A percentile compares a stretch with the other conserved stretches of the same genome.
These are phyloP conservation scores for Tachuris rubrigastra DNA, from an alignment of 2,113 vertebrate species.

Conservation along the genomic window DNA sequence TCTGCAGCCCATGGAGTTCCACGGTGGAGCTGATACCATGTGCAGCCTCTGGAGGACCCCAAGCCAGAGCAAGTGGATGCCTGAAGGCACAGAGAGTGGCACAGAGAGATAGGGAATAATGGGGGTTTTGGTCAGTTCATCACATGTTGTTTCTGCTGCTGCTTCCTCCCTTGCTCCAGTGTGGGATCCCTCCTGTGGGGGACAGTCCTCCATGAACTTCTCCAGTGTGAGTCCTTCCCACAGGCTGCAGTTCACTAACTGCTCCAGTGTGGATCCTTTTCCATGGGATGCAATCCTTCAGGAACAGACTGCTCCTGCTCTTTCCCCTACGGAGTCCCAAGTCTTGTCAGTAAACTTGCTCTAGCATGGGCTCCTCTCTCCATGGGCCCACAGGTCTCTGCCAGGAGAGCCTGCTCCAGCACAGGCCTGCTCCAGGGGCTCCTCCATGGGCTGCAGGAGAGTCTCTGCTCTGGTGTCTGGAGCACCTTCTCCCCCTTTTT, in stretches of 20 bases:
- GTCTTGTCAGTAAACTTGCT: background rate
- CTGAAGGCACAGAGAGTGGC: too few relatives aligned
- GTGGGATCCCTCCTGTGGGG: background rate
- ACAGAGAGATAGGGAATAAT: background rate
- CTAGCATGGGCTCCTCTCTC: background rate
- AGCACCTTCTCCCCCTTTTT: background rate
- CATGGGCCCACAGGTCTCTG: background rate
- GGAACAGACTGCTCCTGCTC: background rate
- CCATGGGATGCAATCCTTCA: background rate
- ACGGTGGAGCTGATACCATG: background rate
- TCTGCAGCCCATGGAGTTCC: background rate
- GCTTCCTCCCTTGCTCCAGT: background rate
- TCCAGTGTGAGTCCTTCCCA: background rate
- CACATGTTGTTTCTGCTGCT: background rate
- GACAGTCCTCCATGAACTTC: background rate
- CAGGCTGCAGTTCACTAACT: background rate
- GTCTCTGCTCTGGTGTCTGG: background rate
- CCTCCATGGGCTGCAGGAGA: background rate
- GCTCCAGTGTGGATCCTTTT: background rate
- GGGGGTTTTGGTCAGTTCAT: background rate
- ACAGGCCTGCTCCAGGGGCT: background rate
- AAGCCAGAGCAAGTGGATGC: background rate
- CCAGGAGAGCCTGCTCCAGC: background rate
- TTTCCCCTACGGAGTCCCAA: background rate
- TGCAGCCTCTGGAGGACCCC: background rate